phyloP scores from a whole-genome alignment of 1,140 invertebrate genomes.

The Drosophila setifemur region DNA sequence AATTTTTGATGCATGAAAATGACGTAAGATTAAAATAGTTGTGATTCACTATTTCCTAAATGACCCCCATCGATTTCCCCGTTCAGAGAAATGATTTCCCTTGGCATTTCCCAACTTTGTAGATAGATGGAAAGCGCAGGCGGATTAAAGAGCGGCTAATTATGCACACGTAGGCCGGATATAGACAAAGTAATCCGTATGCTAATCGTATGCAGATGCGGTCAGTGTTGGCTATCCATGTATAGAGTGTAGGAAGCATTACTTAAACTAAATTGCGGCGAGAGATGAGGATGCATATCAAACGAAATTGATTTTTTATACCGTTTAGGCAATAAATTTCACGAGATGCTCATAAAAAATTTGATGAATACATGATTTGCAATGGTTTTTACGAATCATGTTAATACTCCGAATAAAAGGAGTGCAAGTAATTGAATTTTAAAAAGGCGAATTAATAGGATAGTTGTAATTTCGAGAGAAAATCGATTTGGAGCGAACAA shows the following conservation, averaged over 20 bases:
- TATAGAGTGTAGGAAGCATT: constrained; percentile 46
- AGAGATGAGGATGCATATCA: constrained; percentile 11
- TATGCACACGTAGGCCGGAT: constrained; percentile 90
- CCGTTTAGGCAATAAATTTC: too few species aligned
- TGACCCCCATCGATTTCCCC: background rate
- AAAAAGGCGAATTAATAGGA: too few species aligned
- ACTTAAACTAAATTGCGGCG: background rate
- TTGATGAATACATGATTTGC: too few species aligned
- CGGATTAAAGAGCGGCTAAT: constrained; percentile 21
- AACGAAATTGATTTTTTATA: too few species aligned
- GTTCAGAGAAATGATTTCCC: background rate
- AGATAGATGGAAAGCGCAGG: constrained; percentile 1
- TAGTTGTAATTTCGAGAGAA: too few species aligned
- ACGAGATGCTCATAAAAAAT: too few species aligned
- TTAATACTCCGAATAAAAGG: too few species aligned
- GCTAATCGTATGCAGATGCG: constrained; percentile 47
- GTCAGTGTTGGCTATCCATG: constrained; percentile 1
- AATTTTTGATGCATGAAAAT: background rate
- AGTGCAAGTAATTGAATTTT: too few species aligned
- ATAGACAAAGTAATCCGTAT: constrained; percentile 89
- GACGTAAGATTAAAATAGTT: background rate
- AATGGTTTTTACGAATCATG: too few species aligned
- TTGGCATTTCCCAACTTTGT: background rate
- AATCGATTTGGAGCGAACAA: too few species aligned
- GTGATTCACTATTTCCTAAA: constrained; percentile 6